Evolutionary conservation across 1,140 invertebrate genomes (phyloP).

Genomic region (Microplitis demolitor): DNA sequence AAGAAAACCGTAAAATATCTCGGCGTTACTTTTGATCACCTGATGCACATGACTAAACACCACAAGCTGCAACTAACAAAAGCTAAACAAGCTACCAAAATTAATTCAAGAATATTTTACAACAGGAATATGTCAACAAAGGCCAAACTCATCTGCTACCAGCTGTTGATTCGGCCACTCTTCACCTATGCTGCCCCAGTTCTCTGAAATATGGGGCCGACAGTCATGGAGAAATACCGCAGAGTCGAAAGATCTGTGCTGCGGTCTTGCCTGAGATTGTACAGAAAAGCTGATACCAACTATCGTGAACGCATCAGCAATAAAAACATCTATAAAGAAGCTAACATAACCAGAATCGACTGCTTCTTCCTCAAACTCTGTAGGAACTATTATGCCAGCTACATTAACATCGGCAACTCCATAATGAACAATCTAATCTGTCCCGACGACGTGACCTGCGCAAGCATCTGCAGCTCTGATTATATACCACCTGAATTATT

Average conservation of each 20-base stretch:
- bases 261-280: not conserved
- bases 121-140: conserved; percentile 1
- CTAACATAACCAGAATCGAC: not conserved
- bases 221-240: not conserved
- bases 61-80: conserved; percentile 18
- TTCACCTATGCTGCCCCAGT: conserved; percentile 22
- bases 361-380: not conserved
- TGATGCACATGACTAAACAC: not conserved
- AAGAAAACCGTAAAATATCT: conserved; percentile 24
- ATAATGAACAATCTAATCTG: not conserved
- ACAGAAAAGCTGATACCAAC: not conserved
- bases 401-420: not conserved
- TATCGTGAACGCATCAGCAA: not conserved
- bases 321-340: not conserved
- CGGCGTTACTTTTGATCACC: not conserved
- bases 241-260: conserved; percentile 15
- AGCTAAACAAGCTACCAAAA: conserved; percentile 12
- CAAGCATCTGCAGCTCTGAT: not conserved
- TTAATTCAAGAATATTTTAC: not conserved
- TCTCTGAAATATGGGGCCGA: not conserved
- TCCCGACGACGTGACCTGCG: not conserved
- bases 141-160: conserved; percentile 25
- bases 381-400: conserved; percentile 25
- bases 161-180: conserved; percentile 28
- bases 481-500: not conserved